phyloP scores from a whole-genome alignment of 2,797 vertebrate genomes.

The Cuculus canorus region DNA sequence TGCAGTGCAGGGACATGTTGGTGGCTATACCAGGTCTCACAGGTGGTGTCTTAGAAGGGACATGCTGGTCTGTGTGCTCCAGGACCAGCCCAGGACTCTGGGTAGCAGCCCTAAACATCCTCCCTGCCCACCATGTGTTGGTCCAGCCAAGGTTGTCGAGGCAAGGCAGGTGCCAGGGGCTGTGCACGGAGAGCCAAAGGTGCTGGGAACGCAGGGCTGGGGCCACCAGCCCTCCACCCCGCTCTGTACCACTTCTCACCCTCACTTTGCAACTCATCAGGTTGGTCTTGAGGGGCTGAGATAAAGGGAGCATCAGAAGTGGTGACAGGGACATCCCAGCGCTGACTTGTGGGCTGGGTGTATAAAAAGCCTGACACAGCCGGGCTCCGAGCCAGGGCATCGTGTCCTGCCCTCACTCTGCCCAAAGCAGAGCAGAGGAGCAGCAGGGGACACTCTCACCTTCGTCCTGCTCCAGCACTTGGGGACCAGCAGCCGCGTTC shows the following conservation, averaged over 20 bases:
- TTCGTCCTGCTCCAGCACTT: background rate
- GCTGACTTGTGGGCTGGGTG: background rate
- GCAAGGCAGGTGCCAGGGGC: background rate
- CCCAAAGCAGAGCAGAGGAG: background rate
- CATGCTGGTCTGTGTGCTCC: background rate
- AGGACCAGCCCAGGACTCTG: background rate
- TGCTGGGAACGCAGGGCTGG: fast-evolving
- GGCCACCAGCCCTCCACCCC: background rate
- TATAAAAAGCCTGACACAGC: background rate
- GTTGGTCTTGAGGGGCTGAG: fast-evolving
- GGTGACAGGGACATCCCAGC: background rate
- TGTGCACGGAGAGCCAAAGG: fast-evolving
- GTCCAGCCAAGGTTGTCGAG: background rate
- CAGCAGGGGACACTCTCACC: background rate
- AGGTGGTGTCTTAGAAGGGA: background rate
- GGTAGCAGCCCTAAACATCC: background rate
- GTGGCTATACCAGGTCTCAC: background rate
- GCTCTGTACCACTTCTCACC: background rate
- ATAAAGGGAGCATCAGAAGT: background rate
- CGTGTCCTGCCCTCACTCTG: background rate
- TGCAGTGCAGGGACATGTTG: background rate
- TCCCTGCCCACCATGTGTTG: fast-evolving
- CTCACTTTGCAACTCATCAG: background rate
- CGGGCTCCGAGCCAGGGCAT: background rate
- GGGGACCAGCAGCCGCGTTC: fast-evolving